Evolutionary conservation across 2,113 vertebrate genomes (phyloP).

Genomic region (Genyomyrus donnyi): DNA sequence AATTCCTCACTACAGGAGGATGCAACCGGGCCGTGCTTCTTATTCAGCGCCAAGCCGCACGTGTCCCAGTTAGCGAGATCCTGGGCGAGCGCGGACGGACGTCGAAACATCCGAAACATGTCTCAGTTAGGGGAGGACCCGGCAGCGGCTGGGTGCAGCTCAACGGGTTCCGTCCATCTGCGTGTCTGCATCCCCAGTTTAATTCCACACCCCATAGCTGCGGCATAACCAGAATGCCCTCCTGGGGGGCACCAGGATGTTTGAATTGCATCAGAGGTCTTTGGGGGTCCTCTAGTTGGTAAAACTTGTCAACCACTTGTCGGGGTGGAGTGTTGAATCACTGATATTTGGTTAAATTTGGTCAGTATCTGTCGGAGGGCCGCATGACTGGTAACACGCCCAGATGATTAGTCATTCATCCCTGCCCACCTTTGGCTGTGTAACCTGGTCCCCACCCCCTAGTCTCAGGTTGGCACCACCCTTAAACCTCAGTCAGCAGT

Average conservation of each 20-base stretch:
- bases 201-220: neutral
- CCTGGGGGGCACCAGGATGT: neutral
- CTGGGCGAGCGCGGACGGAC: neutral
- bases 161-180: neutral
- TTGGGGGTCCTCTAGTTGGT: neutral
- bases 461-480: neutral
- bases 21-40: slow-evolving; percentile 11
- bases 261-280: neutral
- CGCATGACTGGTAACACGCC: neutral
- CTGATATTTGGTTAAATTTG: neutral
- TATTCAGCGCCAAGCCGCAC: slow-evolving; percentile 15
- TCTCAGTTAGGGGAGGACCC: slow-evolving; percentile 44
- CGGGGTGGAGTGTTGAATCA: neutral
- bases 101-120: slow-evolving; percentile 42
- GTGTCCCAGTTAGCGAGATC: slow-evolving; percentile 28
- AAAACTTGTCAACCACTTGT: neutral
- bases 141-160: slow-evolving; percentile 33
- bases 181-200: neutral
- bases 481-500: neutral
- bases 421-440: neutral
- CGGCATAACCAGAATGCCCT: neutral
- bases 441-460: neutral
- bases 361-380: neutral
- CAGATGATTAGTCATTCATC: neutral
- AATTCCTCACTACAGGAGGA: neutral